These are phyloP conservation scores for Beroe ovata DNA, from an alignment of 37 sponge, comb jelly and placozoan genomes.

Conservation along the genomic window DNA sequence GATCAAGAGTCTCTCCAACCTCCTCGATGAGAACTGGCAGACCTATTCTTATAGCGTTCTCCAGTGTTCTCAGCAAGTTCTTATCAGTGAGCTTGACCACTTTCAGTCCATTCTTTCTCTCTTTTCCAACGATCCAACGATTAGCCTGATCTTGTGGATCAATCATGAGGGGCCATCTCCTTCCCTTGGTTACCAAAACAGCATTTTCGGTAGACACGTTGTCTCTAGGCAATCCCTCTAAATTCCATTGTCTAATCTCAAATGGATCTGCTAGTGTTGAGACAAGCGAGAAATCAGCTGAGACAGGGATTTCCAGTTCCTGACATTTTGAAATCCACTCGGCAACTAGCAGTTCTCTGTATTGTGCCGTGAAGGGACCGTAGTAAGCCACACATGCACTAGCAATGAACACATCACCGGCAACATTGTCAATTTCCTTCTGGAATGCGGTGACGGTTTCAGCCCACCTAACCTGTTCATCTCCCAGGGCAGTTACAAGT, in stretches of 20 bases:
- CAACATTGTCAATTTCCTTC: conserved; percentile 93
- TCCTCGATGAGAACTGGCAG: conserved; percentile 95
- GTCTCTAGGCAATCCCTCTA: conserved; percentile 92
- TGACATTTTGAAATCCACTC: conserved; percentile 84
- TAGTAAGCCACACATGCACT: conserved; percentile 98
- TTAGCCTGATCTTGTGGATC: conserved; percentile 99
- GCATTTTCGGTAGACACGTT: conserved; percentile 96
- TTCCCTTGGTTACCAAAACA: conserved; percentile 87
- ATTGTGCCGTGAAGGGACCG: conserved; percentile 94
- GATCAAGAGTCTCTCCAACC: conserved; percentile 93
- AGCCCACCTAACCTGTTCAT: conserved; percentile 95
- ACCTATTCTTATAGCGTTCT: conserved; percentile 97
- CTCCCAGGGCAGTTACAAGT: conserved; percentile 92
- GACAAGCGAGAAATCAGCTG: conserved; percentile 77
- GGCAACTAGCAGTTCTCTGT: conserved; percentile 82
- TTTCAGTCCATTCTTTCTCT: conserved; percentile 90
- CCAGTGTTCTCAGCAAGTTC: conserved; percentile 95
- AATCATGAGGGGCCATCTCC: conserved; percentile 99
- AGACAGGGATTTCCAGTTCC: conserved; percentile 91
- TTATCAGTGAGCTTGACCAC: conserved; percentile 94
- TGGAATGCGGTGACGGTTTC: conserved; percentile 87
- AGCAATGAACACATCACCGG: conserved; percentile 96
- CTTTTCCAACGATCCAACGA: conserved; percentile 90
- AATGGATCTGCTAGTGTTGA: conserved; percentile 82
- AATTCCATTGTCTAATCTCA: conserved; percentile 98